These are phyloP conservation scores for Microplitis deprimator DNA, from an alignment of 2,888 invertebrate species.

Conservation along the genomic window DNA sequence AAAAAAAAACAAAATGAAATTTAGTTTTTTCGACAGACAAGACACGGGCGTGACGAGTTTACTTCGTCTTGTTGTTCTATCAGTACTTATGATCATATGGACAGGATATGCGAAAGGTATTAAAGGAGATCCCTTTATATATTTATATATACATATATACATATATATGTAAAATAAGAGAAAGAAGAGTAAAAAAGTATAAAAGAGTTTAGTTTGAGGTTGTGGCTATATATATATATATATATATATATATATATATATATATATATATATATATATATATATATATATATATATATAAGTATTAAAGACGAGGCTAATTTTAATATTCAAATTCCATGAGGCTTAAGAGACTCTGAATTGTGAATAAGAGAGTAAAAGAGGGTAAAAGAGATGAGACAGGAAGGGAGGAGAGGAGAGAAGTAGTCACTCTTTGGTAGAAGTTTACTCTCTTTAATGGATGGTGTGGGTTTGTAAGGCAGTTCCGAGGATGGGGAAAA, in stretches of 20 bases:
- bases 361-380: conserved; percentile 15
- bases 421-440: not conserved
- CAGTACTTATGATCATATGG: conserved; percentile 33
- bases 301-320: conserved; percentile 56
- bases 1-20: conserved; percentile 33
- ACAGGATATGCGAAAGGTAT: conserved; percentile 31
- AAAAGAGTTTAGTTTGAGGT: not conserved
- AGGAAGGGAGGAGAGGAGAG: not conserved
- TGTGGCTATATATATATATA: not conserved
- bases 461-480: conserved; percentile 27
- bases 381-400: not conserved
- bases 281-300: not conserved
- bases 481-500: conserved; percentile 40
- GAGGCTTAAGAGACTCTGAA: conserved; percentile 52
- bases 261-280: not conserved
- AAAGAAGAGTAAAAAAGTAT: not conserved
- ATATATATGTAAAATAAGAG: not conserved
- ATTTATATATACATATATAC: conserved; percentile 10
- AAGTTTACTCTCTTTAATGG: conserved; percentile 9
- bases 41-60: conserved; percentile 46
- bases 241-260: not conserved
- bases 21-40: conserved; percentile 34
- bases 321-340: conserved; percentile 70
- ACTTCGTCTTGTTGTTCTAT: conserved; percentile 32
- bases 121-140: conserved; percentile 22